Evolutionary conservation across 2,113 vertebrate species (phyloP), one percentile per base, ranked within the genome.

Genomic region (Aspidoscelis tigris): DNA sequence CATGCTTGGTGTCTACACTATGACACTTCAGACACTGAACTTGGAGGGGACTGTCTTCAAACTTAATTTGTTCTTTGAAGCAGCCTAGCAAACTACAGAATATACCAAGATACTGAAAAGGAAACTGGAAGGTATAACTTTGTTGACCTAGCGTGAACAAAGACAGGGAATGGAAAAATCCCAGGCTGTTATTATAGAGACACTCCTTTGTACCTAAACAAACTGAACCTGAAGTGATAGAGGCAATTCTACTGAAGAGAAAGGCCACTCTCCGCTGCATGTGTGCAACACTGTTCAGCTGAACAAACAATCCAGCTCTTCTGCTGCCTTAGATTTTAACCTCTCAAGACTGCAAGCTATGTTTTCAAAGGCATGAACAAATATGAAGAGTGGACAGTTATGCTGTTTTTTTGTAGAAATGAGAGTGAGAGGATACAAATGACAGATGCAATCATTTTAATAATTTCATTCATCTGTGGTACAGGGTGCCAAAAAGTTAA

Each of bases 111-210:
- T 82, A 50, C 6, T 78, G 41, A 78, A 72, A 78, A 7, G 22
- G 76, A 76, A 66, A 14, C 22, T 9, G 3, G 65, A 16, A 11
- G 26, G 20, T 65, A 58, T 44, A 2, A 55, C 24, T 78, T 64
- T 64, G 69, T 24, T 64, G 41, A 16, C 20, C 33, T 39, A 78
- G 5, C 14, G 41, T 18, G 33, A 14, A 20, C 8, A 39, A 58
- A 81, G n/a, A 81, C 14, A 80, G 22, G 20, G 50, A 53, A 81
- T 71, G 39, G 14, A 69, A 76, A 76, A 68, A 70, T 69, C 44
- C 65, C 39, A 61, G 39, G 9, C 44, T 33, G 21, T 78, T 78
- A 21, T 78, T 43, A 69, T 18, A 61, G 58, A 76, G 47, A 26
- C 12, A 43, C 53, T 78, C 66, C 58, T 14, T 47, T 61, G 22